These are phyloP conservation scores for Trichacis sp. DNA, from an alignment of 2,888 invertebrate species.

Conservation along the genomic window DNA sequence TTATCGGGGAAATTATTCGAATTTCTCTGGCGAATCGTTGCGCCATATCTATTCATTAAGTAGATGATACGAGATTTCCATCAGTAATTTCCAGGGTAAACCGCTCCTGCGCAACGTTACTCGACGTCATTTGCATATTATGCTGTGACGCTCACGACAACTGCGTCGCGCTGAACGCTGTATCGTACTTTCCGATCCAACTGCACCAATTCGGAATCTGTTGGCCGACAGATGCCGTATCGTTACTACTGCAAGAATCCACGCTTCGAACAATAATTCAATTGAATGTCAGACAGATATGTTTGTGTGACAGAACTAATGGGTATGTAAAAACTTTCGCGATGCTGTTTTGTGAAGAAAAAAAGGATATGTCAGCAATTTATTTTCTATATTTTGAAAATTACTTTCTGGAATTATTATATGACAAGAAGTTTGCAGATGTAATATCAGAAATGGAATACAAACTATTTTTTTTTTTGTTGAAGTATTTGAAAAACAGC, in stretches of 20 bases:
- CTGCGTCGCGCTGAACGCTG: slow-evolving; percentile 15
- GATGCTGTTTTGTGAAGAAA: no score
- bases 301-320: no score
- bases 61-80: slow-evolving; percentile 62
- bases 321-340: no score
- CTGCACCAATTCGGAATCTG: slow-evolving; percentile 32
- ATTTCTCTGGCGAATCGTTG: slow-evolving; percentile 53
- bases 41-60: slow-evolving; percentile 61
- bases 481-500: no score
- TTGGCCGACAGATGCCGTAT: slow-evolving; percentile 35
- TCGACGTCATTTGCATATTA: slow-evolving; percentile 59
- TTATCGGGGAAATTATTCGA: slow-evolving; percentile 49
- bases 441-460: no score
- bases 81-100: slow-evolving; percentile 60
- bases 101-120: slow-evolving; percentile 41
- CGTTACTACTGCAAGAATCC: slow-evolving; percentile 15
- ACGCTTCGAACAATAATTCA: slow-evolving; percentile 19
- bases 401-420: no score
- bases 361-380: no score
- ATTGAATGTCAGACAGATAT: background rate
- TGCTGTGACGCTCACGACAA: slow-evolving; percentile 34
- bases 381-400: no score
- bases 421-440: no score
- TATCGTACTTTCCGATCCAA: slow-evolving; percentile 42
- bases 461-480: no score